Conservation (phyloP, 2,797 vertebrate genomes). For the Hippopotamyrus pictus region DNA sequence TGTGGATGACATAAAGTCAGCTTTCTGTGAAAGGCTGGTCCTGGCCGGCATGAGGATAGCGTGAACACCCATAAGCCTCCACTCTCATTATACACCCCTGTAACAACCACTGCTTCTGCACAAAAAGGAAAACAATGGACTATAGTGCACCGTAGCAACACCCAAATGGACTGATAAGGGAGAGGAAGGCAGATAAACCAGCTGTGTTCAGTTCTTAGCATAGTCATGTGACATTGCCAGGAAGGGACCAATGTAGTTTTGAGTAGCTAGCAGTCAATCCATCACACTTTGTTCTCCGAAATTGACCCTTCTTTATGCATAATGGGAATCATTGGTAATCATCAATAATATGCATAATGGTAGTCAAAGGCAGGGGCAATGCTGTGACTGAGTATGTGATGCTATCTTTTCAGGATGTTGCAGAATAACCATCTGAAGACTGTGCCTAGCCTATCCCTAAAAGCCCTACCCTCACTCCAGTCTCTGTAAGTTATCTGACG, state of each 20-base stretch:
- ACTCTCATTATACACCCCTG: not conserved
- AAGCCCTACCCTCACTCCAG: slow-evolving; percentile 79
- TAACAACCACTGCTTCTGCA: slow-evolving; percentile 9
- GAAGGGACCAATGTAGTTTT: not conserved
- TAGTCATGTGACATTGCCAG: not conserved
- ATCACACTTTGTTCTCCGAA: not conserved
- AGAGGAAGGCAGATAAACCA: slow-evolving; percentile 33
- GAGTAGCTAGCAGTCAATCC: not conserved
- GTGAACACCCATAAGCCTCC: not conserved
- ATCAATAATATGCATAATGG: not conserved
- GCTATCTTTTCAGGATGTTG: slow-evolving; percentile 69
- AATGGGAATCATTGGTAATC: not conserved
- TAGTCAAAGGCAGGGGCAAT: not conserved
- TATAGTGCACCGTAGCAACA: slow-evolving; percentile 20
- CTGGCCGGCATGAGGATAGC: not conserved
- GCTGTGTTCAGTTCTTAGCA: slow-evolving; percentile 17
- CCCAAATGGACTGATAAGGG: slow-evolving; percentile 31
- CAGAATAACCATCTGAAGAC: slow-evolving; percentile 97
- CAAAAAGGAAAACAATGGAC: slow-evolving; percentile 20
- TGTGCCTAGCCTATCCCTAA: slow-evolving; percentile 84
- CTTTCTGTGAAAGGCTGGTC: not conserved
- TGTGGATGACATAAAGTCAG: not conserved
- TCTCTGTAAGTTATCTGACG: slow-evolving; percentile 78
- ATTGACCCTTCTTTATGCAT: not conserved
- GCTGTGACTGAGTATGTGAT: not conserved